A percentile compares a stretch with the other conserved stretches of the same genome.
Evolutionary conservation across 2,113 vertebrate genomes (phyloP).

Genomic region (Ariopsis seemanni): DNA sequence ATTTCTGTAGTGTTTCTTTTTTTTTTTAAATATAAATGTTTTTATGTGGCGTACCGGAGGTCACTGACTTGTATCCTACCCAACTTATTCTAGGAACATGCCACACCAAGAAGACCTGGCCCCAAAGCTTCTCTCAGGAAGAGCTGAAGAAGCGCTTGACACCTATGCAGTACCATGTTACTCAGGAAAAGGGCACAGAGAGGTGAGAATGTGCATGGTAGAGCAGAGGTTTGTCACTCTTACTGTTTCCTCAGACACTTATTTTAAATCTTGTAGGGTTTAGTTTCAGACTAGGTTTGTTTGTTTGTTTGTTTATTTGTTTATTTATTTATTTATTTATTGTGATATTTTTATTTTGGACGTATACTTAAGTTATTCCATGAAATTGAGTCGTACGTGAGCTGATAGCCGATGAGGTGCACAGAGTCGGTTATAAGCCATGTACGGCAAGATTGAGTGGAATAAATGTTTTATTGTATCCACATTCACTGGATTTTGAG

Average conservation of each 20-base stretch:
- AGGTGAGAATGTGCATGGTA: constrained; percentile 72
- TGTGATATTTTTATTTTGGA: too few species aligned
- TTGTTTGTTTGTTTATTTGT: too few species aligned
- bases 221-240: neutral
- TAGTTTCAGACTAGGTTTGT: neutral
- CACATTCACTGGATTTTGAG: too few species aligned
- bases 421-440: too few species aligned
- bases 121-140: constrained; percentile 85
- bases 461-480: too few species aligned
- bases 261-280: neutral
- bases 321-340: too few species aligned
- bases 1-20: neutral
- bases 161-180: constrained; percentile 91
- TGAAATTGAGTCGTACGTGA: too few species aligned
- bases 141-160: constrained; percentile 91
- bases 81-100: constrained; percentile 77
- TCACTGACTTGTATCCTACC: constrained; percentile 53
- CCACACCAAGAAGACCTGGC: constrained; percentile 87
- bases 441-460: too few species aligned
- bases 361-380: too few species aligned
- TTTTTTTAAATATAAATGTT: neutral
- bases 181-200: constrained; percentile 96
- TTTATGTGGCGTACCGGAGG: neutral
- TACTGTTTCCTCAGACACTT: neutral
- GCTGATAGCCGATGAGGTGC: too few species aligned